Base-by-base conservation (phyloP, 2,888 invertebrate genomes). In the Ptychoptera albimana region DNA sequence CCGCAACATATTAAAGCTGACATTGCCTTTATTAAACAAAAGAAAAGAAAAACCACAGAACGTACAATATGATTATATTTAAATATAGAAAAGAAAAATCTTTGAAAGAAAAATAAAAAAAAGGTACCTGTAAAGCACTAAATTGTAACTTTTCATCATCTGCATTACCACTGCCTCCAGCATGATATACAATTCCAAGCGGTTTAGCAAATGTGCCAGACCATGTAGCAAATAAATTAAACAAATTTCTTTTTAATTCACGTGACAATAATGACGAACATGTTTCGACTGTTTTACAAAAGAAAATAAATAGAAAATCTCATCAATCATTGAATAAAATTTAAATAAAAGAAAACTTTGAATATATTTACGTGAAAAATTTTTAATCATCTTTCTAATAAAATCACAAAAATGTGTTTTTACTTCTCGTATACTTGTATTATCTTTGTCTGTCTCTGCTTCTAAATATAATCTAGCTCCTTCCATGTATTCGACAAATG, bases 1-100 rank as follows among this genome's bases (percentile, higher is more conserved):
- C 98, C 98, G 61, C 96, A 96, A 60, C 93, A 93, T 2, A 97
- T 73, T 23, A 98, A 71, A 9, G 93, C 87, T 49, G 93, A 91
- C 88, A 97, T 94, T 2, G 97, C 96, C 71, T 92, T 73, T 43
- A 72, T 48, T 41, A 3, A 14, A 38, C 42, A 37, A 35, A 32
- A 31, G 37, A 31, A 9, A 34, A 35, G 15, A 34, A 34, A 13
- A 13, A 38, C 43, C 13, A 30, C 10, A 6, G 29, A 32, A 30
- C 12, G 13, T 23, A 37, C 12, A 36, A 30, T 10, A 2, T 35
- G 11, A 15, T 10, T 14, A 37, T 30, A 29, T 32, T 29, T 12
- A 37, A 35, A 4, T 34, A 10, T 23, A 40, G 42, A 23, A 16
- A 23, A 35, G 8, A 23, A 16, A 23, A 35, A 2, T 13, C 2